A percentile compares a stretch with the other conserved stretches of the same genome.
Evolutionary conservation across 2,113 vertebrate genomes (phyloP).

Genomic region (Protobothrops mucrosquamatus): DNA sequence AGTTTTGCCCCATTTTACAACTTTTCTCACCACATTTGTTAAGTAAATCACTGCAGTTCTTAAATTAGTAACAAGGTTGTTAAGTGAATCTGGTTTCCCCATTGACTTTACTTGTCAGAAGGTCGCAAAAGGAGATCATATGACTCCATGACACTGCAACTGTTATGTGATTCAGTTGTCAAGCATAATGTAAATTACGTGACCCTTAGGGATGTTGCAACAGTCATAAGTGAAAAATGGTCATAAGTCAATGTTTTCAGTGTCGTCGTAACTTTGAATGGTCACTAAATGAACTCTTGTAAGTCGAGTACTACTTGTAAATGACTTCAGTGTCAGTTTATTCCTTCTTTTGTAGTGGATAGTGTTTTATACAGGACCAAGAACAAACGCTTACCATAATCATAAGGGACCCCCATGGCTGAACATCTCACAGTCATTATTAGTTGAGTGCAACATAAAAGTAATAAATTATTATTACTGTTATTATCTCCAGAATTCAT

Average conservation of each 20-base stretch:
- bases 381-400: neutral
- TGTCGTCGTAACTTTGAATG: neutral
- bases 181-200: neutral
- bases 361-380: neutral
- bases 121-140: neutral
- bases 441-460: neutral
- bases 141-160: neutral
- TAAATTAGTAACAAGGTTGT: neutral
- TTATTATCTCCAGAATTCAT: neutral
- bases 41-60: neutral
- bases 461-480: neutral
- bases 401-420: neutral
- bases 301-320: neutral
- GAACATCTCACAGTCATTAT: neutral
- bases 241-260: neutral
- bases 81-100: neutral
- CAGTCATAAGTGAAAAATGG: neutral
- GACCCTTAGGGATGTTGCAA: no score
- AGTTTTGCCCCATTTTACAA: neutral
- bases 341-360: neutral
- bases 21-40: neutral
- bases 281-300: neutral
- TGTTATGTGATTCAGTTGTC: neutral
- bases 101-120: neutral
- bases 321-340: neutral